Evolutionary conservation across 1,140 invertebrate species (phyloP).

Genomic region (Mesaphorura yosii): DNA sequence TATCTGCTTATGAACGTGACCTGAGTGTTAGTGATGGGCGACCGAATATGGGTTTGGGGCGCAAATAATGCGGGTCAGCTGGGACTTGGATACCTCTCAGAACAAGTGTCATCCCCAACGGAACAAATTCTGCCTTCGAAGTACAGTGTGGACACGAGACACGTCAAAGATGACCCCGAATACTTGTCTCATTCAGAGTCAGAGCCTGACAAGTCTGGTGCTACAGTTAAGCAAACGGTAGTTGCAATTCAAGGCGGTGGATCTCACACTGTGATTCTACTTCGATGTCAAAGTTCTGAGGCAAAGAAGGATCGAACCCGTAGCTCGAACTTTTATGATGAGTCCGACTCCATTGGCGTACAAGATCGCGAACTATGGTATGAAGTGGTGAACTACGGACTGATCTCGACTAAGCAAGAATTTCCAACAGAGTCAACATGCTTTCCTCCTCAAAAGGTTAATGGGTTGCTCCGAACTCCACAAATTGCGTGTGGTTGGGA

Average conservation of each 20-base stretch:
- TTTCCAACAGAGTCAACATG: background rate
- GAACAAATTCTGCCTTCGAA: background rate
- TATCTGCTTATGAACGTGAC: too few relatives aligned
- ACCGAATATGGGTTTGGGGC: conserved; percentile 28
- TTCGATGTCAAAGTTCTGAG: background rate
- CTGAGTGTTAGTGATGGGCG: too few relatives aligned
- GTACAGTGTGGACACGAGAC: too few relatives aligned
- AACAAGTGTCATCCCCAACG: conserved; percentile 24
- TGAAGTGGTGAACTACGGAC: too few relatives aligned
- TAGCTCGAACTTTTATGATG: too few relatives aligned
- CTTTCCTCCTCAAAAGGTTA: background rate
- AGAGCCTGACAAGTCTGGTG: too few relatives aligned
- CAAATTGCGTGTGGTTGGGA: conserved; percentile 22
- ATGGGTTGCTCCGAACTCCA: background rate
- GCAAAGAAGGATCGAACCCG: too few relatives aligned
- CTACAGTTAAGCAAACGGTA: background rate
- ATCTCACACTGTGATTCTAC: conserved; percentile 3
- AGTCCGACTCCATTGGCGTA: too few relatives aligned
- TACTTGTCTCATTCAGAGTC: background rate
- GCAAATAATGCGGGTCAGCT: conserved; percentile 28
- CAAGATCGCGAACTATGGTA: too few relatives aligned
- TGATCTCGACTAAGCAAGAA: background rate
- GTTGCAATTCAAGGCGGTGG: conserved; percentile 8
- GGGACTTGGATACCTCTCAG: conserved; percentile 20
- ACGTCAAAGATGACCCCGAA: too few relatives aligned